Conservation (phyloP, 2,797 vertebrate species). For the Bucorvus abyssinicus region DNA sequence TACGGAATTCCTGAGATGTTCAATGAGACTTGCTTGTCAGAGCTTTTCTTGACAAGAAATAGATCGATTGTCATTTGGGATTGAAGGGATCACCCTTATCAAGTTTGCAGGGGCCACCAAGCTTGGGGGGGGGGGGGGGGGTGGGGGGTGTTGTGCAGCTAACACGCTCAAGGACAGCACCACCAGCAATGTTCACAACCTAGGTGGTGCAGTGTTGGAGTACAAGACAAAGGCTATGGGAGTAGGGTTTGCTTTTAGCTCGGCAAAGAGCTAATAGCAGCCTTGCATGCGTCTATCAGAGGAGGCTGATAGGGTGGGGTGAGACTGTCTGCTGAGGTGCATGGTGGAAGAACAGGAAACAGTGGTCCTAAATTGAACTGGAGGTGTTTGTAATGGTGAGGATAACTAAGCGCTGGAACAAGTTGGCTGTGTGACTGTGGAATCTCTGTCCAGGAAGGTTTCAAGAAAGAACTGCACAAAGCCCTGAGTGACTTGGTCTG, state of each 20-base stretch:
- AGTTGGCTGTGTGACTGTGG: accelerated
- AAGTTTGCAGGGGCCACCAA: neutral
- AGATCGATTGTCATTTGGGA: neutral
- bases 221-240: neutral
- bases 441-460: neutral
- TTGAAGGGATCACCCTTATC: neutral
- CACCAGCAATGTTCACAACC: neutral
- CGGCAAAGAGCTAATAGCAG: neutral
- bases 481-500: neutral
- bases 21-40: neutral
- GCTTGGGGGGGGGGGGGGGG: no score
- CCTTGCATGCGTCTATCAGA: accelerated
- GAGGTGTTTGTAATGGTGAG: neutral
- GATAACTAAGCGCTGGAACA: neutral
- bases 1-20: neutral
- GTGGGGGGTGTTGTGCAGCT: no score
- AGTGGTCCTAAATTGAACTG: neutral
- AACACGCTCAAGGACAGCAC: accelerated
- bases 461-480: neutral
- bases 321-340: neutral
- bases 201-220: accelerated
- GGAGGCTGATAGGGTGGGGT: neutral
- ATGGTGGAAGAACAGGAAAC: neutral
- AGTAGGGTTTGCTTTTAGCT: neutral
- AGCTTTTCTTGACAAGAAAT: neutral